Base-by-base conservation (phyloP, 1,140 invertebrate genomes). In the Wasmannia auropunctata region DNA sequence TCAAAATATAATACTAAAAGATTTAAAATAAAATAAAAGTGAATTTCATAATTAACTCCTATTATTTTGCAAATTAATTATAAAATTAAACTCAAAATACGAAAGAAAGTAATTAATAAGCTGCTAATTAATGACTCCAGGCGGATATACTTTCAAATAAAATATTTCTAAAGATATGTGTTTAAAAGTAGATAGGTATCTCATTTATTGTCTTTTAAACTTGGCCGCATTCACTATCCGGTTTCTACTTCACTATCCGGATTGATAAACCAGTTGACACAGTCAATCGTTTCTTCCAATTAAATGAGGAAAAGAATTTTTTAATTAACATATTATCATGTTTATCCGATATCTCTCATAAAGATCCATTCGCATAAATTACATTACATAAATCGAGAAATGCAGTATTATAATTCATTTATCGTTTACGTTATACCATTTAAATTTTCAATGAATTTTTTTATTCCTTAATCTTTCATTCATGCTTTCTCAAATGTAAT, bases 241-340 rank as follows among this genome's bases (percentile, higher is more conserved):
- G 74, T 77, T 77, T 77, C 3, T 3, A 60, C 37, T 46, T 43
- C 25, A n/a, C n/a, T n/a, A n/a, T n/a, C n/a, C n/a, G 31, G 19
- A 34, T 63, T 28, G 40, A 77, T 34, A 77, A 77, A 77, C 37
- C 56, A 77, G 25, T 77, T 49, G 25, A 31, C n/a, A n/a, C 49
- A 34, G 70, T 51, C 70, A 22, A 77, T 63, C 56, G 7, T 40
- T 77, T 77, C 25, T 60, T 43, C 34, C 6, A 58, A 14, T 54
- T n/a, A 22, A 31, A 63, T 43, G 58, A 62, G 28, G 37, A 58
- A 40, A 75, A 40, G 10, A 7, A 77, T 46, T 63, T 63, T 19
- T 37, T 34, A n/a, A 43, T 34, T 62, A 77, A 77, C 19, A 77
- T 51, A 62, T 63, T 63, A 11, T 11, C 54, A 10, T 31, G 25